phyloP scores from a whole-genome alignment of 2,888 invertebrate species.

The Lepidonotus clava region DNA sequence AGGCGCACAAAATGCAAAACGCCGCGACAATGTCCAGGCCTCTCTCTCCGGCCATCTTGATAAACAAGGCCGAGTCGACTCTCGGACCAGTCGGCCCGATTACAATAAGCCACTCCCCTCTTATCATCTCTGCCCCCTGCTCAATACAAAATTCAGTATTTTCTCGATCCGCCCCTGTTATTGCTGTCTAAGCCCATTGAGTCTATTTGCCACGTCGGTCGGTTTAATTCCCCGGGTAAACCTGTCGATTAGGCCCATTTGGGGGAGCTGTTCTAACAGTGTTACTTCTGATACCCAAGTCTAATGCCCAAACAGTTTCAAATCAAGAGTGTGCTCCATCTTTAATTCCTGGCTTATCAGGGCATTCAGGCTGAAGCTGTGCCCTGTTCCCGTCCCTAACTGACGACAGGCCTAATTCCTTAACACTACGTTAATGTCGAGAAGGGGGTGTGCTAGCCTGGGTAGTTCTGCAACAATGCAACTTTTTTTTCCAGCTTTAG shows the following conservation, averaged over 20 bases:
- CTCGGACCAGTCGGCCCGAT: background rate
- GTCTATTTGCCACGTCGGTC: slow-evolving; percentile 6
- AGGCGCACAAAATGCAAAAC: slow-evolving; percentile 42
- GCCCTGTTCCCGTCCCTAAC: background rate
- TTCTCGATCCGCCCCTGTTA: background rate
- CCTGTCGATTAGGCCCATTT: background rate
- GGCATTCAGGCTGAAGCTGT: background rate
- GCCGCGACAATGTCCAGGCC: slow-evolving; percentile 47
- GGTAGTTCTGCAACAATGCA: background rate
- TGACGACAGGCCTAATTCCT: background rate
- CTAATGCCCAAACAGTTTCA: slow-evolving; percentile 2
- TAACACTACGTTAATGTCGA: background rate
- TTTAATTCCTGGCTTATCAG: slow-evolving; percentile 24
- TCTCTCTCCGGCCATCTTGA: slow-evolving; percentile 36
- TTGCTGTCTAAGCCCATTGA: background rate
- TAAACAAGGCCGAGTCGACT: background rate
- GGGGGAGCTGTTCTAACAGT: background rate
- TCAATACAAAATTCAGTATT: no score
- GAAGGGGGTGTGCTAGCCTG: background rate
- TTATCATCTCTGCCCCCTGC: background rate
- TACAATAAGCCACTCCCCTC: background rate
- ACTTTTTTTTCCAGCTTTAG: background rate
- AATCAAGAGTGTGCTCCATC: slow-evolving; percentile 13
- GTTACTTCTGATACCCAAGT: background rate
- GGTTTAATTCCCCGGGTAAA: slow-evolving; percentile 4